These are phyloP conservation scores for Alloplasta piceator DNA, from an alignment of 2,888 invertebrate genomes.

Conservation along the genomic window DNA sequence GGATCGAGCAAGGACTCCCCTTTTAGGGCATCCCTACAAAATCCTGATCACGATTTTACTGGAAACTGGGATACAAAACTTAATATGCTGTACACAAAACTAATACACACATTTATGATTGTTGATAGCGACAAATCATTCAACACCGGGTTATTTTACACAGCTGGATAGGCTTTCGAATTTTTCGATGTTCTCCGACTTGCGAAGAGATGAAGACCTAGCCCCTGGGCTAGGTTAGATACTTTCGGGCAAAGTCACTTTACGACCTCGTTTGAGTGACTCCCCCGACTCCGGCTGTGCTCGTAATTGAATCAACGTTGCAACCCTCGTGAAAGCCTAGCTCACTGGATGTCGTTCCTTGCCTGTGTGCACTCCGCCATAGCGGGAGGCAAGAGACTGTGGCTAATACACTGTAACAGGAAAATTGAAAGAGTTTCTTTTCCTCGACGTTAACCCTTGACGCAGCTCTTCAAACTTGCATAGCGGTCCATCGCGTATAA, in stretches of 20 bases:
- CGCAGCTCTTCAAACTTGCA: background rate
- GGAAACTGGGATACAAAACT: no score
- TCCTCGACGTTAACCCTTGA: background rate
- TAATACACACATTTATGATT: no score
- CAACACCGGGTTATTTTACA: no score
- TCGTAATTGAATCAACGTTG: conserved; percentile 50
- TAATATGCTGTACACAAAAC: no score
- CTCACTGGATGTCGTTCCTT: conserved; percentile 17
- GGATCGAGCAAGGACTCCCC: no score
- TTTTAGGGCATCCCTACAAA: no score
- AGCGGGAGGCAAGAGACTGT: conserved; percentile 26
- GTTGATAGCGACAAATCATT: no score
- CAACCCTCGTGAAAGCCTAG: conserved; percentile 22
- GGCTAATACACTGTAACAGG: background rate
- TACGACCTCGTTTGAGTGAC: conserved; percentile 41
- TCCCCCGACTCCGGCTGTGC: conserved; percentile 19
- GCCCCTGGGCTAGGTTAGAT: conserved; percentile 24
- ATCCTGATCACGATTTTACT: no score
- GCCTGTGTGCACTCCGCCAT: background rate
- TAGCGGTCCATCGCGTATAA: no score
- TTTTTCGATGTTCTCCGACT: no score
- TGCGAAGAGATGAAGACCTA: no score
- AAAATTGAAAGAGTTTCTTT: conserved; percentile 8
- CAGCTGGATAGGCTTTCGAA: no score
- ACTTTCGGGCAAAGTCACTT: conserved; percentile 21